Base-by-base conservation (phyloP, 2,888 invertebrate species). In the Archaeoteleia sp. region DNA sequence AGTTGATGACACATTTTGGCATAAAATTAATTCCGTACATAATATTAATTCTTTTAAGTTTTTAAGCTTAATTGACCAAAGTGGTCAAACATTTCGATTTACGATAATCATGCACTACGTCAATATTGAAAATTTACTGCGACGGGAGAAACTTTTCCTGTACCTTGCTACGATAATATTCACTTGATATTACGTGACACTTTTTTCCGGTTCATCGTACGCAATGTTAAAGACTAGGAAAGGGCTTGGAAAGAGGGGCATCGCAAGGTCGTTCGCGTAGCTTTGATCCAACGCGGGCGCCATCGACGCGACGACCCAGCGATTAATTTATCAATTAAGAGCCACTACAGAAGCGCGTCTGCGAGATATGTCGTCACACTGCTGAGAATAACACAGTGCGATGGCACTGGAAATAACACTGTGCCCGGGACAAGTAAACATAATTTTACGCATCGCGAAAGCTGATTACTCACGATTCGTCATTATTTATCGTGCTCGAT, bases 291-390 rank as follows among this genome's bases (percentile, higher is more conserved):
- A 27, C 27, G 25, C 42, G 27, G 42, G 42, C 42, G 27, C 27
- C 42, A 42, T 42, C 14, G 42, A n/a, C 42, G 42, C 42, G 42
- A 42, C 42, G 42, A 42, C 13, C n/a, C 42, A 42, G 25, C 42
- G 42, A 42, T 42, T 42, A 42, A 42, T 42, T 42, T 27, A 42
- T 27, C 42, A 42, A 42, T 42, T 4, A 42, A 27, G 27, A 27
- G 14, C 13, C 27, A 4, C 27, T 13, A 8, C 8, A 27, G 13
- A 42, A 42, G 13, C 13, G 42, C 27, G 13, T 14, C n/a, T 27
- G 14, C 2, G 1, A 27, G n/a, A 7, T 9, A 17, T 17, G 37
- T 42, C 13, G 27, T 14, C 42, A 27, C 13, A 8, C 13, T 7
- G 27, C 6, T 35, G 14, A 10, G 30, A 30, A 30, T 30, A 30